Percentiles rank a stretch among this genome's conserved stretches.
These are phyloP conservation scores for Drosophila infuscata DNA, from an alignment of 2,888 invertebrate species.

Conservation along the genomic window DNA sequence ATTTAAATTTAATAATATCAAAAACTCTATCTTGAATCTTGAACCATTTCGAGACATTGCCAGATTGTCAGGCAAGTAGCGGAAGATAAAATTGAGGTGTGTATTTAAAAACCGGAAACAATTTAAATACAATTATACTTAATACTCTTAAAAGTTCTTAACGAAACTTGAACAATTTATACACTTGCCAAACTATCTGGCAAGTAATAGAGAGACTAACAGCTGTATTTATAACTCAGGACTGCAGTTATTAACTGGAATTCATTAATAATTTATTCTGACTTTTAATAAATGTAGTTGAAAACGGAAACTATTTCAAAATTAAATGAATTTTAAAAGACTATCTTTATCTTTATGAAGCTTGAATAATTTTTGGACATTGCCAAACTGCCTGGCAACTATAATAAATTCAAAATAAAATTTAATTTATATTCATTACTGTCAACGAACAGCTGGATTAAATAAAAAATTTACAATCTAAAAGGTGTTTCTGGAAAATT, in stretches of 20 bases:
- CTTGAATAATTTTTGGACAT: no score
- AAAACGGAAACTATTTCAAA: neutral
- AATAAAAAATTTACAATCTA: neutral
- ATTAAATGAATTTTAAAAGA: no score
- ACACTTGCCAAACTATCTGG: neutral
- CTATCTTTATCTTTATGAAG: no score
- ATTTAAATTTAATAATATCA: neutral
- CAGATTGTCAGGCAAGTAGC: neutral
- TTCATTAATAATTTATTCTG: no score
- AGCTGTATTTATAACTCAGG: no score
- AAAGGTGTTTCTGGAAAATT: neutral
- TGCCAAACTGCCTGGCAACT: no score
- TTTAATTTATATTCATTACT: neutral
- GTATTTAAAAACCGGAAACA: neutral
- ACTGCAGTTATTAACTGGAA: no score
- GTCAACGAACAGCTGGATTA: neutral
- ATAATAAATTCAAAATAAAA: no score
- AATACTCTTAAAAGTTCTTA: neutral
- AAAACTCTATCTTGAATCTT: neutral
- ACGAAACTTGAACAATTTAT: neutral
- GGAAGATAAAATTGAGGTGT: neutral
- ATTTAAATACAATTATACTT: neutral
- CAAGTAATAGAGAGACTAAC: no score
- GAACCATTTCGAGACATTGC: no score
- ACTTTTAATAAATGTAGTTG: no score